These are phyloP conservation scores for Agrochola litura DNA, from an alignment of 2,888 invertebrate genomes.

Conservation along the genomic window DNA sequence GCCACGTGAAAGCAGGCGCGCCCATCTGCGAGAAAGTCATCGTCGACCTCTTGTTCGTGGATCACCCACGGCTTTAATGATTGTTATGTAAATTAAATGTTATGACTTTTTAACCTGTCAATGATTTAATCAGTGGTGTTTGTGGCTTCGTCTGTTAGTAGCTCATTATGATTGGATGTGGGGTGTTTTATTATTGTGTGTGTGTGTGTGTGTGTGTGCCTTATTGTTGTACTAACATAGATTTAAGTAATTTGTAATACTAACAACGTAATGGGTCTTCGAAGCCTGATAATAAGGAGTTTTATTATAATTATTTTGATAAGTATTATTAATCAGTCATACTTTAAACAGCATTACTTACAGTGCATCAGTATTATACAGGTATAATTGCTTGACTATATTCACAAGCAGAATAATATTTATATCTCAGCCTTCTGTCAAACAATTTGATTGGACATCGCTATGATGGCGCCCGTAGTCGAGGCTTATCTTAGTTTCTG, in stretches of 20 bases:
- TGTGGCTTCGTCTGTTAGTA: not conserved
- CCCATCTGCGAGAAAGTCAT: constrained; percentile 64
- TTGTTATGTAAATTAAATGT: constrained; percentile 56
- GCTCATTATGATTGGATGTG: not conserved
- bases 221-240: no score
- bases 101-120: constrained; percentile 36
- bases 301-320: no score
- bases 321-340: not conserved
- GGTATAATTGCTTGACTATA: not conserved
- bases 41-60: constrained; percentile 37
- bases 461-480: not conserved
- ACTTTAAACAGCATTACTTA: not conserved
- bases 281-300: no score
- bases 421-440: not conserved
- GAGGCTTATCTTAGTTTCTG: not conserved
- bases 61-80: constrained; percentile 52
- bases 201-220: no score
- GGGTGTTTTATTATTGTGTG: no score
- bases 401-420: no score
- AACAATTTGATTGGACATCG: not conserved
- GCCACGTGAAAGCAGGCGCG: constrained; percentile 55
- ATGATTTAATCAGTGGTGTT: constrained; percentile 16
- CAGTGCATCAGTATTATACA: not conserved
- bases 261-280: no score
- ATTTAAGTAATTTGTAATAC: no score